phyloP scores from a whole-genome alignment of 2,113 vertebrate genomes.

The Recurvirostra avosetta region DNA sequence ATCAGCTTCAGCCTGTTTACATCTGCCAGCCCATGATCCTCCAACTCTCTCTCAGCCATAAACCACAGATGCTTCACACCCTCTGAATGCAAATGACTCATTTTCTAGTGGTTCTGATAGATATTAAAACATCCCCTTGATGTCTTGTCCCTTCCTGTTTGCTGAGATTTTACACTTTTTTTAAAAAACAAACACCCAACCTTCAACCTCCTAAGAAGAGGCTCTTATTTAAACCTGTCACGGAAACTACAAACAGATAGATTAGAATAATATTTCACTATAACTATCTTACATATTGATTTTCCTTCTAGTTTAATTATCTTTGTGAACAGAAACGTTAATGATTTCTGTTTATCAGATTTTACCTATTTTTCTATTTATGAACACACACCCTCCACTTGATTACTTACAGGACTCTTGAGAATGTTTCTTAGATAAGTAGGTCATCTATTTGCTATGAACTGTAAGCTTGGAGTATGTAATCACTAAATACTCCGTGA shows the following conservation, averaged over 20 bases:
- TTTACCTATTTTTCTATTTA: neutral
- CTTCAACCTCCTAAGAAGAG: neutral
- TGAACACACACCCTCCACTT: neutral
- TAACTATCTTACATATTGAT: neutral
- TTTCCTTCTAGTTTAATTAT: neutral
- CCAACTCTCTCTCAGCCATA: neutral
- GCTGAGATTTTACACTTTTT: neutral
- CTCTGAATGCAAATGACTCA: neutral
- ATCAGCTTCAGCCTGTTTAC: neutral
- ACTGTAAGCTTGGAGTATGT: neutral
- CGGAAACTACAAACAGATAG: neutral
- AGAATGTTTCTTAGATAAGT: neutral
- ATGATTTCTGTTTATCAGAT: neutral
- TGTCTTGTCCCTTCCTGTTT: neutral
- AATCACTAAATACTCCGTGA: neutral
- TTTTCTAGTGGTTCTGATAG: neutral
- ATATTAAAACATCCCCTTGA: neutral
- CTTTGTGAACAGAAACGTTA: neutral
- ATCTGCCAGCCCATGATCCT: neutral
- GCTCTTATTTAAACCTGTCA: neutral
- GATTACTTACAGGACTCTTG: neutral
- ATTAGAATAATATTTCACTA: neutral
- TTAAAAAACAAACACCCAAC: neutral
- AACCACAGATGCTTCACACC: neutral
- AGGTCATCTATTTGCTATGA: constrained; percentile 6